A percentile compares a stretch with the other conserved stretches of the same genome.
Conservation (phyloP, 2,888 invertebrate species). For the Athalia rosae region DNA sequence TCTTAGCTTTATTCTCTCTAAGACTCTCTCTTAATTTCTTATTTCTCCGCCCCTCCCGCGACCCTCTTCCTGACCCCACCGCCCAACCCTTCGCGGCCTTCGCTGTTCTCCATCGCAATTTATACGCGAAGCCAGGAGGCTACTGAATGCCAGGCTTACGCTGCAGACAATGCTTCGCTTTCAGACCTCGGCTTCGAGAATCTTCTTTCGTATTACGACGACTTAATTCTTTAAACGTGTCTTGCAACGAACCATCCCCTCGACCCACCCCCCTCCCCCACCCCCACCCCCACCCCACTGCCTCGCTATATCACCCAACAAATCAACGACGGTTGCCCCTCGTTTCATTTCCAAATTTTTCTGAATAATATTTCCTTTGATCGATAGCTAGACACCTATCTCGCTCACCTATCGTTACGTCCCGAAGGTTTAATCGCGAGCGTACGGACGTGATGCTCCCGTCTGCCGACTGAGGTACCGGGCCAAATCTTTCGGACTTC, state of each 20-base stretch:
- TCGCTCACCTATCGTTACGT: too few species aligned
- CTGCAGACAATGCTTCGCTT: slow-evolving; percentile 71
- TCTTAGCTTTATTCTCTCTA: slow-evolving; percentile 74
- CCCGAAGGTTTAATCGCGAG: too few species aligned
- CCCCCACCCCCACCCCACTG: too few species aligned
- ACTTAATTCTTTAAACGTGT: slow-evolving; percentile 72
- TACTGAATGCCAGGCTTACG: slow-evolving; percentile 72
- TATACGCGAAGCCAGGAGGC: slow-evolving; percentile 66
- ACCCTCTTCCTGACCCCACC: slow-evolving; percentile 41
- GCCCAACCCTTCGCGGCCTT: slow-evolving; percentile 61
- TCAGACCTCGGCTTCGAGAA: slow-evolving; percentile 67
- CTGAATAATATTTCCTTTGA: too few species aligned
- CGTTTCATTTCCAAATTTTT: too few species aligned
- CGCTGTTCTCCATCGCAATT: slow-evolving; percentile 64
- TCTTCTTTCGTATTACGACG: slow-evolving; percentile 70
- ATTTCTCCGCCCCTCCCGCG: slow-evolving; percentile 63
- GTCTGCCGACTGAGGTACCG: too few species aligned
- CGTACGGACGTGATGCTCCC: too few species aligned
- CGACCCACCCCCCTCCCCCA: too few species aligned
- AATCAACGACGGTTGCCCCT: too few species aligned
- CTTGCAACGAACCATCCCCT: slow-evolving; percentile 38
- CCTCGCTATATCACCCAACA: too few species aligned
- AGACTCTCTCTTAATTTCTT: slow-evolving; percentile 74
- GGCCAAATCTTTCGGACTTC: too few species aligned
- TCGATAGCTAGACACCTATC: too few species aligned